phyloP scores from a whole-genome alignment of 2,113 vertebrate species.

The Nycticryphes semicollaris region DNA sequence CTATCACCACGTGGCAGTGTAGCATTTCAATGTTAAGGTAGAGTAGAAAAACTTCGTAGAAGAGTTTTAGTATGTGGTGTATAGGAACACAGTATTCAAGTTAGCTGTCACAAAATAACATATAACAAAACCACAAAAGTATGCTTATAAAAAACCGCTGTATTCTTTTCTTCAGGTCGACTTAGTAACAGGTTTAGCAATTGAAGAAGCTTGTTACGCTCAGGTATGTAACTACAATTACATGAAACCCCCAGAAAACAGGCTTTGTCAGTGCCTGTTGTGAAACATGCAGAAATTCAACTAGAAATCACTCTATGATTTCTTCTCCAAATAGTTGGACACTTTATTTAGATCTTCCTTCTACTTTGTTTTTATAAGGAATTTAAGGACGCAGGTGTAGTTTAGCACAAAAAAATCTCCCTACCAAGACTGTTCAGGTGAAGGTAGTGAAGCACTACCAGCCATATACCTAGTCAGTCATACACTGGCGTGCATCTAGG shows the following conservation, averaged over 20 bases:
- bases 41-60: neutral
- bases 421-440: neutral
- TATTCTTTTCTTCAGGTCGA: conserved; percentile 85
- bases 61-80: neutral
- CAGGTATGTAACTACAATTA: conserved; percentile 81
- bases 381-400: neutral
- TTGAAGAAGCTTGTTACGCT: conserved; percentile 97
- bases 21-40: neutral
- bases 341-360: neutral
- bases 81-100: neutral
- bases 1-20: neutral
- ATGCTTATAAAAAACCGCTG: neutral
- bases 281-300: neutral
- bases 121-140: neutral
- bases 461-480: neutral
- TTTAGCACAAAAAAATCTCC: neutral
- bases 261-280: neutral
- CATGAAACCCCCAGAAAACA: rapidly evolving
- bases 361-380: neutral
- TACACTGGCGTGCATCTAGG: neutral
- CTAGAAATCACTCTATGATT: neutral
- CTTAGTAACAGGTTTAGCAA: conserved; percentile 92
- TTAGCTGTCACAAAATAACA: neutral
- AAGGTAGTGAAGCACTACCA: neutral
- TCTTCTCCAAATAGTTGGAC: neutral